Conservation (phyloP, 1,140 invertebrate species). For the Drosophila nannoptera region DNA sequence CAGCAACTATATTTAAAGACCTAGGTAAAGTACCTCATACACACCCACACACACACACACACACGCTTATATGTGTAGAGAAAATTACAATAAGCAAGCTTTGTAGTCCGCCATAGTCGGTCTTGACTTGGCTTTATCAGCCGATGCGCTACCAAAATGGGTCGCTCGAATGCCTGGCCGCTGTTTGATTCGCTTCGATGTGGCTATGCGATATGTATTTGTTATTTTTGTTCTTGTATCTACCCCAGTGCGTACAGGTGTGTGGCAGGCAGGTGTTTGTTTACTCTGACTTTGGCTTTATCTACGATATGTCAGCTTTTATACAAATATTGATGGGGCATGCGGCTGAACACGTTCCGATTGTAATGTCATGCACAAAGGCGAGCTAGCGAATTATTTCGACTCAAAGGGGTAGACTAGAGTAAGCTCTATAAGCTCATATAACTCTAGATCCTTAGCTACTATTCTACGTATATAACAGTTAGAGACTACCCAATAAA, state of each 20-base stretch:
- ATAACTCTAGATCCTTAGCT: too few relatives aligned
- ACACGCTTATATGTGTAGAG: constrained; percentile 22
- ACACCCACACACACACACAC: neutral
- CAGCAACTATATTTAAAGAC: constrained; percentile 74
- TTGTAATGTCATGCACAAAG: constrained; percentile 52
- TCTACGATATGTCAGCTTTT: constrained; percentile 52
- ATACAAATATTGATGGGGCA: constrained; percentile 62
- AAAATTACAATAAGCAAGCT: constrained; percentile 51
- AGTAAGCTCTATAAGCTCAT: constrained; percentile 5
- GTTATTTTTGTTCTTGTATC: constrained; percentile 2
- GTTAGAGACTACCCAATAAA: too few relatives aligned
- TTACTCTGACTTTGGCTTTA: constrained; percentile 31
- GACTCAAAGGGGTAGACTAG: neutral
- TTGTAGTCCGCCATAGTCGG: constrained; percentile 37
- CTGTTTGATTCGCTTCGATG: constrained; percentile 33
- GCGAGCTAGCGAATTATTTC: neutral
- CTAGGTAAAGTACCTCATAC: constrained; percentile 45
- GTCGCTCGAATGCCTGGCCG: constrained; percentile 34
- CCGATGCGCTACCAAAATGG: constrained; percentile 51
- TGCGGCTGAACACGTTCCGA: constrained; percentile 19
- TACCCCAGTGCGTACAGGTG: constrained; percentile 23
- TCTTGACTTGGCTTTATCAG: constrained; percentile 40
- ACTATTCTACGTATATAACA: neutral
- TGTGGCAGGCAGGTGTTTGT: constrained; percentile 62
- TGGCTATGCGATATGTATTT: neutral